A percentile compares a stretch with the other conserved stretches of the same genome.
phyloP scores from a whole-genome alignment of 2,797 vertebrate genomes.

The Pseudochromis fuscus region DNA sequence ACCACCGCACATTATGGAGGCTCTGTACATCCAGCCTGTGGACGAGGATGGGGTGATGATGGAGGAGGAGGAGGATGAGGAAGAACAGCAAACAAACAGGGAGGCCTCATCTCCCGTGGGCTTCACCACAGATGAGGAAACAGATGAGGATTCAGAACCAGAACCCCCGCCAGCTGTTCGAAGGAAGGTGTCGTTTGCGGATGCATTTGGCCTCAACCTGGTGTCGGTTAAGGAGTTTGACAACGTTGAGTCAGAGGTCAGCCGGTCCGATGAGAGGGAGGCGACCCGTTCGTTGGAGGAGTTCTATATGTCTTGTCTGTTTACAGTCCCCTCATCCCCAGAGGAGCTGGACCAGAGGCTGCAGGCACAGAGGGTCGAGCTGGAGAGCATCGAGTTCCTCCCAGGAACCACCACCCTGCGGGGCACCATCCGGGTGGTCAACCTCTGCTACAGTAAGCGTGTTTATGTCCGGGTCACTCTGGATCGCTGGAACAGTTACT shows the following conservation, averaged over 20 bases:
- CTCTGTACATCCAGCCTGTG: constrained; percentile 73
- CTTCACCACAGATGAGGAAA: constrained; percentile 82
- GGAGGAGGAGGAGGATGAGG: constrained; percentile 35
- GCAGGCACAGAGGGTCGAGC: constrained; percentile 86
- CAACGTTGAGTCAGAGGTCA: constrained; percentile 72
- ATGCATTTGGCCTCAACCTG: constrained; percentile 93
- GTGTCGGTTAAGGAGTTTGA: constrained; percentile 97
- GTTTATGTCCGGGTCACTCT: constrained; percentile 90
- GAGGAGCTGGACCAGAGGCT: constrained; percentile 89
- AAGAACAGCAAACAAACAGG: too few species aligned
- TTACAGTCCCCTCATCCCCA: constrained; percentile 85
- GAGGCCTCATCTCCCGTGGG: constrained; percentile 83
- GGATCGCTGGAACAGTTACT: constrained; percentile 91
- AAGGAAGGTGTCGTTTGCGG: constrained; percentile 97
- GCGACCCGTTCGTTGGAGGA: constrained; percentile 80
- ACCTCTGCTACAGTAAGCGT: constrained; percentile 91
- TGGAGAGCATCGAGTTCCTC: constrained; percentile 90
- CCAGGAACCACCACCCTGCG: constrained; percentile 88
- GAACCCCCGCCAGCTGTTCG: constrained; percentile 77
- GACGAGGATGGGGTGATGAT: constrained; percentile 79
- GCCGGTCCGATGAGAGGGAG: constrained; percentile 66
- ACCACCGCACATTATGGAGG: constrained; percentile 83
- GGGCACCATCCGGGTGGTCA: constrained; percentile 91
- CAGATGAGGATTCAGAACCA: constrained; percentile 86
- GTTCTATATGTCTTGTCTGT: constrained; percentile 88